Percentiles rank a stretch among this genome's conserved stretches.
Evolutionary conservation across 2,888 invertebrate species (phyloP).

Genomic region (Cryptophagus acutangulus): DNA sequence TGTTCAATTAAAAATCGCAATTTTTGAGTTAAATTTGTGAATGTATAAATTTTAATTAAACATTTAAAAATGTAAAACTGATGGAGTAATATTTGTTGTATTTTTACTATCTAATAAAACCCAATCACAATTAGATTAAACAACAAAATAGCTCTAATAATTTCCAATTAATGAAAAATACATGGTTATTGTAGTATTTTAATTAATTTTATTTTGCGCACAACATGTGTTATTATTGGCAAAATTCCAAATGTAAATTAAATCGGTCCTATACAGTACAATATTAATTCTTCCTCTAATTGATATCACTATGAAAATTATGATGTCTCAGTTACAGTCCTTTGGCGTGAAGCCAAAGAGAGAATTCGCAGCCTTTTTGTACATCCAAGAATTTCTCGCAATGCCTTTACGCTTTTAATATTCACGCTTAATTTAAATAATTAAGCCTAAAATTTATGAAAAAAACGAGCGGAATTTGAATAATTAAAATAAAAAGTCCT

Average conservation of each 20-base stretch:
- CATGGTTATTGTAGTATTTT: conserved; percentile 13
- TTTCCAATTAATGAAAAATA: conserved; percentile 9
- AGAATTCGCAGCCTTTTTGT: too few species aligned
- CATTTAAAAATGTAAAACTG: too few species aligned
- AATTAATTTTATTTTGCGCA: conserved; percentile 19
- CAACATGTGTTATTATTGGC: conserved; percentile 24
- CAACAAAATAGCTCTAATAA: conserved; percentile 10
- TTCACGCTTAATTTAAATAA: too few species aligned
- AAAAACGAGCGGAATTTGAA: conserved; percentile 7
- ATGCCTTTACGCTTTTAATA: too few species aligned
- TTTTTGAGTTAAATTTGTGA: too few species aligned
- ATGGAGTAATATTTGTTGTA: not conserved
- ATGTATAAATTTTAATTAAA: too few species aligned
- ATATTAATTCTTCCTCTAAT: conserved; percentile 25
- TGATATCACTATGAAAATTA: conserved; percentile 25
- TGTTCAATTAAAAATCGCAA: too few species aligned
- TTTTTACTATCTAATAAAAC: not conserved
- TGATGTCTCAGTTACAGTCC: conserved; percentile 29
- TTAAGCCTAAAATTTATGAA: too few species aligned
- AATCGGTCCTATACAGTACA: conserved; percentile 19
- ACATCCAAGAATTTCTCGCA: too few species aligned
- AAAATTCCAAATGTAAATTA: conserved; percentile 25
- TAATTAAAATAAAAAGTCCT: too few species aligned
- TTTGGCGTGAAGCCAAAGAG: conserved; percentile 28
- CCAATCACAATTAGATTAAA: conserved; percentile 2